A percentile compares a stretch with the other conserved stretches of the same genome.
These are phyloP conservation scores for Therioaphis trifolii DNA, from an alignment of 2,888 invertebrate genomes.

Conservation along the genomic window DNA sequence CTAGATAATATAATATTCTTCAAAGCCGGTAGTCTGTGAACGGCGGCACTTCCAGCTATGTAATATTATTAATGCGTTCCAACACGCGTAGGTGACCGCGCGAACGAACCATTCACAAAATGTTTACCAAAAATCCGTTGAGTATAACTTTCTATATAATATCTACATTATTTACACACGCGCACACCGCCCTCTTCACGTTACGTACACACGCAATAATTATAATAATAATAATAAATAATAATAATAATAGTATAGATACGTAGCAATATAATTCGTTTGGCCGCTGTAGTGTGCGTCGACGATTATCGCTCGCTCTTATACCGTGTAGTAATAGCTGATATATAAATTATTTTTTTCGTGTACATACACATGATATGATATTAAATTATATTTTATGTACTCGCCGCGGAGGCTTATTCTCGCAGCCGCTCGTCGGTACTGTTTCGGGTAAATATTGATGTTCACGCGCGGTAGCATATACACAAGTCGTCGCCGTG, in stretches of 20 bases:
- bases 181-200: background rate
- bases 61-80: no score
- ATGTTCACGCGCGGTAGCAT: background rate
- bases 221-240: background rate
- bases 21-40: no score
- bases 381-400: no score
- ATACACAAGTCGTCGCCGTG: background rate
- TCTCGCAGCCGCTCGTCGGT: background rate
- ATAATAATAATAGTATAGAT: background rate
- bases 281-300: no score
- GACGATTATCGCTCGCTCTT: background rate
- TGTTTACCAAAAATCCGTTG: background rate
- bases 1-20: no score
- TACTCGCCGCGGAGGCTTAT: no score
- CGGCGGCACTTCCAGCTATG: no score
- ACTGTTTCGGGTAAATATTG: background rate
- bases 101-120: background rate
- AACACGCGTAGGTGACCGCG: no score
- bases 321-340: no score
- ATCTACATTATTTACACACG: background rate
- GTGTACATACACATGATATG: no score
- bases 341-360: no score
- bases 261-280: background rate
- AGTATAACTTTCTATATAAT: background rate
- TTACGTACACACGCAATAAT: no score